These are phyloP conservation scores for Rhea americana DNA, from an alignment of 2,113 vertebrate genomes.

Conservation along the genomic window DNA sequence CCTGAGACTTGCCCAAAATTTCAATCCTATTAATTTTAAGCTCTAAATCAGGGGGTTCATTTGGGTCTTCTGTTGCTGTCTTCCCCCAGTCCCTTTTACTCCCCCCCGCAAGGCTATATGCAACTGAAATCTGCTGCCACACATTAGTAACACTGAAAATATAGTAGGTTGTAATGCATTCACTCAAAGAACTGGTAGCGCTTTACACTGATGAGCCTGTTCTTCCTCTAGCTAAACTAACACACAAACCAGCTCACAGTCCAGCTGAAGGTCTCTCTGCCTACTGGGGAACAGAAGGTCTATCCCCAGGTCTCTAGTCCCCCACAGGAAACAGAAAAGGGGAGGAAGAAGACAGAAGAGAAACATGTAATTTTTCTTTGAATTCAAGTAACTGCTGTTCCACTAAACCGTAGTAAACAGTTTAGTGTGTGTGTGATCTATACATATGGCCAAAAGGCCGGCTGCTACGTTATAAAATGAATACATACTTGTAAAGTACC, in stretches of 20 bases:
- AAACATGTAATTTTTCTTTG: not conserved
- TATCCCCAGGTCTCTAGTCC: not conserved
- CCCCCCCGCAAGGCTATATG: not conserved
- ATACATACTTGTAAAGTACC: not conserved
- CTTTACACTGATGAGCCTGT: not conserved
- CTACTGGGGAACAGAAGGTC: not conserved
- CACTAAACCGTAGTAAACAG: not conserved
- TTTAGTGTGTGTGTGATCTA: not conserved
- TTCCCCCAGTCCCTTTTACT: not conserved
- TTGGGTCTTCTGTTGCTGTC: not conserved
- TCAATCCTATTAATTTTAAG: not conserved
- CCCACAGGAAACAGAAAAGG: not conserved
- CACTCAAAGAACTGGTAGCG: not conserved
- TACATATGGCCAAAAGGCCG: slow-evolving; percentile 2
- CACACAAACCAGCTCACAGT: not conserved
- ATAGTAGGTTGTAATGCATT: not conserved
- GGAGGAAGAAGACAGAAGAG: not conserved
- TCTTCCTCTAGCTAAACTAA: not conserved
- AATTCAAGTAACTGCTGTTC: not conserved
- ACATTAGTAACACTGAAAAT: not conserved
- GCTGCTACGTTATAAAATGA: slow-evolving; percentile 35
- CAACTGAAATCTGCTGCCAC: not conserved
- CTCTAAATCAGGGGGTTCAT: not conserved
- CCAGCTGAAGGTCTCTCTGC: not conserved
- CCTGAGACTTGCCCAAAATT: slow-evolving; percentile 24